Base-by-base conservation (phyloP, 1,140 invertebrate species). In the Steinernema feltiae region DNA sequence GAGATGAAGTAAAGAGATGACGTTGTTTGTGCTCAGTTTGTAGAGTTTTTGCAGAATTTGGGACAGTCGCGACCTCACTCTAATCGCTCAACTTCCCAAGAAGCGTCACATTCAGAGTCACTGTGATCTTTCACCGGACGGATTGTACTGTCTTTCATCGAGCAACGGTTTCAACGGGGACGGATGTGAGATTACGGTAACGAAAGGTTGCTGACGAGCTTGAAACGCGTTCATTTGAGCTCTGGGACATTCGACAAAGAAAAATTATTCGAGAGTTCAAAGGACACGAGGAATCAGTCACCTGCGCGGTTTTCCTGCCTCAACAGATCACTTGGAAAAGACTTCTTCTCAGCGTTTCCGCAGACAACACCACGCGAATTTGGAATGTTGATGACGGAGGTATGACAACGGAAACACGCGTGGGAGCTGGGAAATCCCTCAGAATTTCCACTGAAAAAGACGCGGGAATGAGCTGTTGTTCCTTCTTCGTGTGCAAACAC, bases 351-450 rank as follows among this genome's bases (percentile, higher is more conserved):
- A 63, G 53, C 24, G 53, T 63, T 27, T 63, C 53, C 12, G 53
- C 53, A 63, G 53, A 63, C 53, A 63, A 63, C 53, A 63, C 12
- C 53, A 63, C 53, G 53, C 53, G 53, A 3, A 63, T 63, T n/a
- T 63, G 53, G 53, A 63, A 63, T 63, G 53, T 63, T 7, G 53
- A 63, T 27, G 53, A 63, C 53, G 53, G 53, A 63, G 53, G 53
- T 63, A 63, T 3, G 53, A 46, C 7, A n/a, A 7, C 7, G 7
- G 15, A 27, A 63, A 63, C 2, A 63, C 53, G 12, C 12, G 41
- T 46, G 41, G 41, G 41, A 46, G 41, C 41, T n/a, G 7, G 41
- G 7, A 46, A n/a, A 12, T 46, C 41, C 41, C 41, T 12, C 41
- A n/a, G n/a, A 12, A n/a, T 46, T 46, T 46, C n/a, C 41, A 7